phyloP scores from a whole-genome alignment of 2,797 vertebrate species.

The Sternarchorhynchus goeldii region DNA sequence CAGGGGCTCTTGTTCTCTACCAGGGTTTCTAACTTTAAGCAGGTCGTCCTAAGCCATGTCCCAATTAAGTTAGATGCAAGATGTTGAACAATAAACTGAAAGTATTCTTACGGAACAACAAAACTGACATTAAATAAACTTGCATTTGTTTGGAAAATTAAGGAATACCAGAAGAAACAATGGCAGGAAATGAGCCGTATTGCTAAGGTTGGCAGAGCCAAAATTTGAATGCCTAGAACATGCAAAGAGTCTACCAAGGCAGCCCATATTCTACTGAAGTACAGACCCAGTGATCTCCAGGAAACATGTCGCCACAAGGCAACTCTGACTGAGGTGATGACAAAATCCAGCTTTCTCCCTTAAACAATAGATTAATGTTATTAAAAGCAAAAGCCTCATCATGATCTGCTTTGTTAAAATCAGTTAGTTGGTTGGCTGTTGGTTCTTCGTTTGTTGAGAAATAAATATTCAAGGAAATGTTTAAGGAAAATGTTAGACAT shows the following conservation, averaged over 20 bases:
- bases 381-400: slow-evolving; percentile 40
- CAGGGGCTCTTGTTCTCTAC: background rate
- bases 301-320: slow-evolving; percentile 53
- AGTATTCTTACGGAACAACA: background rate
- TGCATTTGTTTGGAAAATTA: background rate
- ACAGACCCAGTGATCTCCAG: slow-evolving; percentile 78
- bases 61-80: background rate
- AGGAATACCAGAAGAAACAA: background rate
- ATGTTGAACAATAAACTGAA: background rate
- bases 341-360: slow-evolving; percentile 15
- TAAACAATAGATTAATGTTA: slow-evolving; percentile 55
- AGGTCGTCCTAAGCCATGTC: background rate
- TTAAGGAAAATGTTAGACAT: slow-evolving; percentile 30
- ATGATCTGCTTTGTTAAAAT: slow-evolving; percentile 14
- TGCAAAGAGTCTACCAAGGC: slow-evolving; percentile 32
- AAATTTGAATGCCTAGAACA: background rate
- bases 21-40: slow-evolving; percentile 7
- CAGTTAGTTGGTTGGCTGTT: slow-evolving; percentile 4
- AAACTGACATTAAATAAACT: background rate
- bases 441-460: slow-evolving; percentile 40
- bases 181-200: background rate
- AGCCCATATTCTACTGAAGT: slow-evolving; percentile 71
- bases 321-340: slow-evolving; percentile 40
- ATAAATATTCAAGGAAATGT: slow-evolving; percentile 53
- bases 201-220: background rate